These are phyloP conservation scores for Nomada goodeniana DNA, from an alignment of 2,888 invertebrate genomes.

Conservation along the genomic window DNA sequence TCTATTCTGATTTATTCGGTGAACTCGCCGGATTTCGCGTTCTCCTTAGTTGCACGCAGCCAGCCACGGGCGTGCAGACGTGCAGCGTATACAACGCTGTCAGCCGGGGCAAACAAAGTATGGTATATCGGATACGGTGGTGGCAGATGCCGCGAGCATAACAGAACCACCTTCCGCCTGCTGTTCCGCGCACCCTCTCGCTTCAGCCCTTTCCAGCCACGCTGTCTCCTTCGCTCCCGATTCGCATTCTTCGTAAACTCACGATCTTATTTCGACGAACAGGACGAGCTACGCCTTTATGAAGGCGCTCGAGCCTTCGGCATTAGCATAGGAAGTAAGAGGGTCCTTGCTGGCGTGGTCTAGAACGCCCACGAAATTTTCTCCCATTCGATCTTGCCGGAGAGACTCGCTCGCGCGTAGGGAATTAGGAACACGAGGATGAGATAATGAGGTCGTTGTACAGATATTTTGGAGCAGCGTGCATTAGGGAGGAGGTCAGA, in stretches of 20 bases:
- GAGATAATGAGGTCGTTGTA: too few species aligned
- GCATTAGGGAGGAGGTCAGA: too few species aligned
- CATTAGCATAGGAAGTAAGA: constrained; percentile 72
- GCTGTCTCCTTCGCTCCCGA: constrained; percentile 18
- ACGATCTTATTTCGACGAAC: constrained; percentile 72
- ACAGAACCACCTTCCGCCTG: constrained; percentile 60
- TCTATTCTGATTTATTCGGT: constrained; percentile 76
- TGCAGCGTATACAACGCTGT: constrained; percentile 45
- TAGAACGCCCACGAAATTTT: not conserved
- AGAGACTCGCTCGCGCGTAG: not conserved
- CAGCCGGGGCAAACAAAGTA: constrained; percentile 71
- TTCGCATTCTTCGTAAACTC: constrained; percentile 57
- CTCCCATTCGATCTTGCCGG: constrained; percentile 3
- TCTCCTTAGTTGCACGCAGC: constrained; percentile 28
- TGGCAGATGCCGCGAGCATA: constrained; percentile 78
- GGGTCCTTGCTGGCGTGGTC: constrained; percentile 6
- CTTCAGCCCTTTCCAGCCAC: constrained; percentile 21
- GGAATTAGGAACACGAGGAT: constrained; percentile 29
- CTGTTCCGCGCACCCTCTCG: constrained; percentile 16
- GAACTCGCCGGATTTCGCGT: constrained; percentile 58
- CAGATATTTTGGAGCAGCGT: too few species aligned
- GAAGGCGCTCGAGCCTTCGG: constrained; percentile 64
- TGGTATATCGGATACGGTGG: constrained; percentile 73
- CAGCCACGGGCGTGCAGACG: constrained; percentile 20
- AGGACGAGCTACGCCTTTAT: constrained; percentile 70